phyloP scores from a whole-genome alignment of 2,797 vertebrate genomes.

The Percopsis omiscomaycus region DNA sequence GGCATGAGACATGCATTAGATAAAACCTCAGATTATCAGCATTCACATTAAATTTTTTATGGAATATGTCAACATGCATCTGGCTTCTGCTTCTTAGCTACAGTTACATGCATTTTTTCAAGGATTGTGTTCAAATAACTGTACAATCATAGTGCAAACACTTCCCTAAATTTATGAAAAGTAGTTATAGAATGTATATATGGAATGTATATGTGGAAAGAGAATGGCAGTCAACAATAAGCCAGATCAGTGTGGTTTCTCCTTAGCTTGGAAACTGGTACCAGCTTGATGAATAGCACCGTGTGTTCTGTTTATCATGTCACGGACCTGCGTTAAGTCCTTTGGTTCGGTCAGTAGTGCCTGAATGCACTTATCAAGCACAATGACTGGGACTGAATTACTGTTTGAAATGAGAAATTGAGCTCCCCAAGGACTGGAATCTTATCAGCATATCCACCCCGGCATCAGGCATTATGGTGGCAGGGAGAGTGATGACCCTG shows the following conservation, averaged over 20 bases:
- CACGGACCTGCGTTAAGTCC: constrained; percentile 1
- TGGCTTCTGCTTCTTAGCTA: too few relatives aligned
- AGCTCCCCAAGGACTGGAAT: constrained; percentile 15
- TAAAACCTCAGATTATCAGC: too few relatives aligned
- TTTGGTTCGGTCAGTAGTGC: background rate
- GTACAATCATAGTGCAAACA: too few relatives aligned
- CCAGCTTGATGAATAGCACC: constrained; percentile 2
- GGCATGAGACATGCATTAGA: too few relatives aligned
- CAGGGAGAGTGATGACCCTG: constrained; percentile 28
- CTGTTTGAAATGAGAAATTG: constrained; percentile 21
- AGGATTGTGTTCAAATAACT: too few relatives aligned
- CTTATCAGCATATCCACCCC: constrained; percentile 21
- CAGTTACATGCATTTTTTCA: too few relatives aligned
- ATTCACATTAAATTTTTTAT: too few relatives aligned
- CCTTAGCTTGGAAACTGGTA: constrained; percentile 1
- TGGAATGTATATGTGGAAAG: background rate
- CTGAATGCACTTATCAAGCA: constrained; percentile 6
- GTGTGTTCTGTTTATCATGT: constrained; percentile 19
- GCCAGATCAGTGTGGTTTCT: constrained; percentile 6
- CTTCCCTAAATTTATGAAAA: too few relatives aligned
- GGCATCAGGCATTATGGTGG: constrained; percentile 18
- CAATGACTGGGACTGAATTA: constrained; percentile 10
- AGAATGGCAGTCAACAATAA: constrained; percentile 19
- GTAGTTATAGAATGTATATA: too few relatives aligned
- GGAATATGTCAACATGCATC: too few relatives aligned